Evolutionary conservation across 2,113 vertebrate species (phyloP).

Genomic region (Toxostoma redivivum): DNA sequence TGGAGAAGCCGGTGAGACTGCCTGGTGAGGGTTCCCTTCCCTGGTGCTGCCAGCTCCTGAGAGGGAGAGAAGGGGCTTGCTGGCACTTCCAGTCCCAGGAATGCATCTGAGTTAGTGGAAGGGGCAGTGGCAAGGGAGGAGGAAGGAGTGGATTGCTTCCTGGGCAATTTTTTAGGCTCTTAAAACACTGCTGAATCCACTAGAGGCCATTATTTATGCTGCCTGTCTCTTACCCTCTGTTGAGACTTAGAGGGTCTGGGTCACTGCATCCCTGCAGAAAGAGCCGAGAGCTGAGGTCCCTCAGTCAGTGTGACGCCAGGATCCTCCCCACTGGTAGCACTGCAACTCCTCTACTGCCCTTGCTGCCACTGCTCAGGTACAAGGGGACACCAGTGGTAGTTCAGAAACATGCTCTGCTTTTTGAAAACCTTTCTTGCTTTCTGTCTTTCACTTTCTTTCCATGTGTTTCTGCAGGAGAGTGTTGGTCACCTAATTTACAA

Average conservation of each 20-base stretch:
- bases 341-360: neutral
- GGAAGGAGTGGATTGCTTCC: neutral
- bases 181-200: neutral
- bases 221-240: neutral
- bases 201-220: conserved; percentile 13
- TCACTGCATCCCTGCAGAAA: neutral
- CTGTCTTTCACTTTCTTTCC: neutral
- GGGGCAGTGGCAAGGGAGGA: neutral
- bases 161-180: conserved; percentile 1
- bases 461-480: neutral
- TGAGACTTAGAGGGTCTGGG: neutral
- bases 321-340: accelerated
- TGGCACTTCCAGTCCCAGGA: neutral
- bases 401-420: neutral
- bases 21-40: neutral
- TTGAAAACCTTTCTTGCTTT: neutral
- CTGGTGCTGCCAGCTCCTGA: neutral
- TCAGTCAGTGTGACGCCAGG: neutral
- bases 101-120: neutral
- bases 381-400: neutral
- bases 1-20: neutral
- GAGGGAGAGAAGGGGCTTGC: conserved; percentile 43
- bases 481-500: neutral
- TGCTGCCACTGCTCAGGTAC: neutral
- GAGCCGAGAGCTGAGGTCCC: neutral